Conservation (phyloP, 2,888 invertebrate species). For the Nasonia oneida region DNA sequence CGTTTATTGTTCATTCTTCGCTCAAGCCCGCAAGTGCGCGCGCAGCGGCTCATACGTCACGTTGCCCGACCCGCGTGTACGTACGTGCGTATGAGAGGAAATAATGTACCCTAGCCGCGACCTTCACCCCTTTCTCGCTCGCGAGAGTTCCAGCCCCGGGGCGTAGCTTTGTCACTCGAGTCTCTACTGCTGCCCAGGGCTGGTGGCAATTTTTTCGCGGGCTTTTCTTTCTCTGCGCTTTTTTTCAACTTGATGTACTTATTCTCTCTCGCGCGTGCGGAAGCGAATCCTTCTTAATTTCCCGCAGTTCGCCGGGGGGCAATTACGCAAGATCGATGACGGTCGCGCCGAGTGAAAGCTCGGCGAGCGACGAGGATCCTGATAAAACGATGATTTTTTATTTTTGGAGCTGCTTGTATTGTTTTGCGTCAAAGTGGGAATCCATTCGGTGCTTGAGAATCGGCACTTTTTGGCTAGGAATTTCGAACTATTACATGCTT, state of each 20-base stretch:
- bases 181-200: not conserved
- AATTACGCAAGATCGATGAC: slow-evolving; percentile 39
- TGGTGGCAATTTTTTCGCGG: not conserved
- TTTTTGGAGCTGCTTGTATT: not conserved
- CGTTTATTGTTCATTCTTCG: slow-evolving; percentile 35
- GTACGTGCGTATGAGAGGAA: not conserved
- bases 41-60: slow-evolving; percentile 26
- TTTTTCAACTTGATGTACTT: not conserved
- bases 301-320: not conserved
- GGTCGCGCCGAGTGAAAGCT: not conserved
- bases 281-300: slow-evolving; percentile 35
- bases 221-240: not conserved
- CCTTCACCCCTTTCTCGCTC: slow-evolving; percentile 46
- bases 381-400: not conserved
- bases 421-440: too few species aligned
- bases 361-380: not conserved
- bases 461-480: too few species aligned
- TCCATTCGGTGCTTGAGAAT: too few species aligned
- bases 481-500: too few species aligned
- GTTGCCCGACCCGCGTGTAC: not conserved
- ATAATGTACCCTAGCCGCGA: slow-evolving; percentile 18
- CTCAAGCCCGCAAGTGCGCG: slow-evolving; percentile 7
- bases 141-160: not conserved
- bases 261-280: not conserved
- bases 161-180: not conserved